Base-by-base conservation (phyloP, 2,888 invertebrate species). In the Acrobasis repandana region DNA sequence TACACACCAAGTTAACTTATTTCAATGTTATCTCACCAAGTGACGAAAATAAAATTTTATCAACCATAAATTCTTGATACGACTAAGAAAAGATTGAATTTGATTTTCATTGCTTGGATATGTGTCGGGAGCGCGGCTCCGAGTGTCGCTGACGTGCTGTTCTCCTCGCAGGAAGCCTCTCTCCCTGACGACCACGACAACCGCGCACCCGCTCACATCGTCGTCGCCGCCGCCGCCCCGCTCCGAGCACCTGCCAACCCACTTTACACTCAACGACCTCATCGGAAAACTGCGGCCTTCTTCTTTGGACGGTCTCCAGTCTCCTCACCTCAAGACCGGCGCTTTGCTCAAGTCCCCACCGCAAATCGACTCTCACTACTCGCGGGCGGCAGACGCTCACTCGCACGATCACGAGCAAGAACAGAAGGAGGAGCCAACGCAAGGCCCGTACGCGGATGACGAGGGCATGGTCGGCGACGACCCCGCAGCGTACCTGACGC, bases 361-460 rank as follows among this genome's bases (percentile, higher is more conserved):
- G 38, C 93, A 94, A 77, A 93, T 94, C 65, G 89, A 94, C 72
- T 93, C 93, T 50, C 93, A 94, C 69, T 94, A 94, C 77, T 93
- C 94, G 62, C 93, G 93, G 15, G 91, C 92, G 49, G 76, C 91
- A 2, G 92, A 92, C 65, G 88, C 91, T 33, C 92, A 92, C 60
- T 74, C 86, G 56, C 85, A 87, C 64, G 89, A 87, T 61, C 78
- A 80, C 48, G 81, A 82, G 67, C 83, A 86, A 64, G 85, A 86
- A 64, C 85, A 85, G 64, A 88, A 88, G 66, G 93, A 92, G 74
- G 85, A 87, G 67, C 81, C 88, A 62, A 95, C 95, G 52, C 93
- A 94, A 74, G 95, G 95, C 14, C 95, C 95, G 2, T 95, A 95
- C 75, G 94, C 94, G 74, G 93, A 89, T 69, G 82, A 90, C 64